phyloP scores from a whole-genome alignment of 2,113 vertebrate genomes.

The Mixornis gularis region DNA sequence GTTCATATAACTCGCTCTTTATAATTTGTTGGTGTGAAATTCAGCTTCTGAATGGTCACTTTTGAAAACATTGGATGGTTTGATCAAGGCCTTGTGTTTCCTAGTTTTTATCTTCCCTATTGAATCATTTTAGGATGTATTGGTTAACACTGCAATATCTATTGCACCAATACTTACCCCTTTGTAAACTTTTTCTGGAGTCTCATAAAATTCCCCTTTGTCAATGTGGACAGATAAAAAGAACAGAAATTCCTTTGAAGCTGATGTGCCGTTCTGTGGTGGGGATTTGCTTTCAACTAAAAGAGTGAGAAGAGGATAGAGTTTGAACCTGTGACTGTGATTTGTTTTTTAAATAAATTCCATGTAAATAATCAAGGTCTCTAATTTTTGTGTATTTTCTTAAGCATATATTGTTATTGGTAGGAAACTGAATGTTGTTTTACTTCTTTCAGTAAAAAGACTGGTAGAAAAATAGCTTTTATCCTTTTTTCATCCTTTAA shows the following conservation, averaged over 20 bases:
- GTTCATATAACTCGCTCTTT: neutral
- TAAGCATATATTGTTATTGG: neutral
- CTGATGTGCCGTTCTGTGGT: neutral
- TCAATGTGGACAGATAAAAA: neutral
- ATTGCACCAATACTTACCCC: neutral
- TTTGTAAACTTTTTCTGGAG: neutral
- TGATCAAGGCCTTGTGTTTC: neutral
- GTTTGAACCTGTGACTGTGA: neutral
- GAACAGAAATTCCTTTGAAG: neutral
- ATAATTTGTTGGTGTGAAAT: neutral
- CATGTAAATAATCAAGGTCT: neutral
- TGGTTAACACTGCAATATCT: neutral
- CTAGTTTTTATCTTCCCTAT: neutral
- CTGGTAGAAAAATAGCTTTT: constrained; percentile 32
- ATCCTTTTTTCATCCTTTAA: constrained; percentile 42
- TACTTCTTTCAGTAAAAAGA: constrained; percentile 8
- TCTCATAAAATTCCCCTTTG: neutral
- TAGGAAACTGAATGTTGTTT: constrained; percentile 1
- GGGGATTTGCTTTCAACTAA: neutral
- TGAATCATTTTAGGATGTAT: neutral
- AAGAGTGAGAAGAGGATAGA: neutral
- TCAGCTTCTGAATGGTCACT: neutral
- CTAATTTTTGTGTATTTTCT: constrained; percentile 7
- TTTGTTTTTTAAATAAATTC: neutral
- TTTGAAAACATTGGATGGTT: neutral